A percentile compares a stretch with the other conserved stretches of the same genome.
Evolutionary conservation across 2,888 invertebrate genomes (phyloP).

Genomic region (Hydraecia micacea): DNA sequence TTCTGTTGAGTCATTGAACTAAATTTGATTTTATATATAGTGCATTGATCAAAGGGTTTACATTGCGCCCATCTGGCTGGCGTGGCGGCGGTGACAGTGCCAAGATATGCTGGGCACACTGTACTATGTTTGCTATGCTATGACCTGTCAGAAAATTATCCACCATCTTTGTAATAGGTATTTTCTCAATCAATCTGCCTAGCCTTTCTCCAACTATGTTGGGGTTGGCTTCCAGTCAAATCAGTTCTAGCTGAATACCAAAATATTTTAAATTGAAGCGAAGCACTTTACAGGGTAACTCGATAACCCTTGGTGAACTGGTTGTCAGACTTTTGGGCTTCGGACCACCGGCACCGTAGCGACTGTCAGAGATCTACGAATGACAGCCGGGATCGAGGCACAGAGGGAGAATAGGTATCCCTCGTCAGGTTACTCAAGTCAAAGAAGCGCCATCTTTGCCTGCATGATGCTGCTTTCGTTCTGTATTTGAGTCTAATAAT

Average conservation of each 20-base stretch:
- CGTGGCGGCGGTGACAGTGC: background rate
- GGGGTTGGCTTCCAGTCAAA: background rate
- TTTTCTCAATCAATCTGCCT: background rate
- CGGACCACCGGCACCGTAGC: too few relatives aligned
- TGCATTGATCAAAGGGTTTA: conserved; percentile 4
- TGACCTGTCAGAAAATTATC: background rate
- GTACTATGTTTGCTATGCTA: conserved; percentile 1
- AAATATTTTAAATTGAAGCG: too few relatives aligned
- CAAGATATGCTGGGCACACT: conserved; percentile 17
- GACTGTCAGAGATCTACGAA: too few relatives aligned
- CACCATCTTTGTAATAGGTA: background rate
- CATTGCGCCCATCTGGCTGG: background rate
- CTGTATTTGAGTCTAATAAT: too few relatives aligned
- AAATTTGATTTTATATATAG: conserved; percentile 27
- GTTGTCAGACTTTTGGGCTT: too few relatives aligned
- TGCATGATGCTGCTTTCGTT: too few relatives aligned
- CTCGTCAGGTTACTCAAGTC: too few relatives aligned
- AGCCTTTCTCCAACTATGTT: background rate
- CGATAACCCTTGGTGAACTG: too few relatives aligned
- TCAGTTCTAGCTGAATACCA: background rate
- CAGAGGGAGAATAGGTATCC: too few relatives aligned
- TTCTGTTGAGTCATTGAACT: conserved; percentile 41
- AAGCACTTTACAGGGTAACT: too few relatives aligned
- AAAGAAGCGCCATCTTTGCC: too few relatives aligned
- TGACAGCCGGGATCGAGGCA: too few relatives aligned